phyloP scores from a whole-genome alignment of 2,797 vertebrate species.

The Ptychadena robeensis region DNA sequence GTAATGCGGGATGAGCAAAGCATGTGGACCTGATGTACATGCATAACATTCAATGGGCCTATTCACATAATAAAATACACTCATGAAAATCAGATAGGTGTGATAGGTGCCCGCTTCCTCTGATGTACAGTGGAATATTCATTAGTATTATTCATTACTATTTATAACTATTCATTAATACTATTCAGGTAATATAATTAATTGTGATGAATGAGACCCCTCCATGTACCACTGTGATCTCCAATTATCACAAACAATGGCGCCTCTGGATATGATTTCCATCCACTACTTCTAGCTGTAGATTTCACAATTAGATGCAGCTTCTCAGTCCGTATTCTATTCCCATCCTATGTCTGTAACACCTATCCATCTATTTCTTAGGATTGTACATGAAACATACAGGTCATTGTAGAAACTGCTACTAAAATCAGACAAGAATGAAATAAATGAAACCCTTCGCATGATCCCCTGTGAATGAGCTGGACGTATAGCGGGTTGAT shows the following conservation, averaged over 20 bases:
- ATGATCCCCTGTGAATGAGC: background rate
- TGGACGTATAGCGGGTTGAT: slow-evolving; percentile 1
- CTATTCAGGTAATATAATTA: too few species aligned
- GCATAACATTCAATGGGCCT: too few species aligned
- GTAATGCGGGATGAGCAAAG: too few species aligned
- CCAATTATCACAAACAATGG: too few species aligned
- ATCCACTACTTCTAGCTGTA: background rate
- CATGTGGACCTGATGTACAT: too few species aligned
- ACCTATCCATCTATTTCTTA: background rate
- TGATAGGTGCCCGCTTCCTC: too few species aligned
- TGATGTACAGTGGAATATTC: too few species aligned
- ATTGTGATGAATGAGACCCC: background rate
- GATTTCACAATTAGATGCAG: background rate
- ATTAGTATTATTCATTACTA: too few species aligned
- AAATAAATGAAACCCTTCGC: too few species aligned
- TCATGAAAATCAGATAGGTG: too few species aligned
- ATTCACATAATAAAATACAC: too few species aligned
- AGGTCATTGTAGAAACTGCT: background rate
- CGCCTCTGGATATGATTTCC: background rate
- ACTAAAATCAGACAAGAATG: background rate
- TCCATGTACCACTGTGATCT: background rate
- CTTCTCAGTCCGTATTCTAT: background rate
- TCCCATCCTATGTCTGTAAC: background rate
- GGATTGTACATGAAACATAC: background rate
- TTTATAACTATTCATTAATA: too few species aligned